Evolutionary conservation across 1,140 invertebrate genomes (phyloP).

Genomic region (Coenobita brevimanus): DNA sequence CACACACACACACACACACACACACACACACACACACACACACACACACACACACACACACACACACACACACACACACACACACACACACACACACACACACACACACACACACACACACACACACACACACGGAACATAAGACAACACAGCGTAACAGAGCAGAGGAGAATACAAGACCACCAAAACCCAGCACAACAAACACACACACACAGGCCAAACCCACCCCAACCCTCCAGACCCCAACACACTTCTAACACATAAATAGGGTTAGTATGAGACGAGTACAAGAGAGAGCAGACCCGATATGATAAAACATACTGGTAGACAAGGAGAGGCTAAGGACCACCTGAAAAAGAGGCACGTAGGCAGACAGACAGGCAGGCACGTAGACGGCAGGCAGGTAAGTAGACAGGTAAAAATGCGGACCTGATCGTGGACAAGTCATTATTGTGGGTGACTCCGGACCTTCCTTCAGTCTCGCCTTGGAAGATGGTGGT

Average conservation of each 20-base stretch:
- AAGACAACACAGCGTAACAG: too few species aligned
- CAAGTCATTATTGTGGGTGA: neutral
- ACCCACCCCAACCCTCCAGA: too few species aligned
- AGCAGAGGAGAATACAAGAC: neutral
- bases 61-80: conserved; percentile 1
- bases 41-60: conserved; percentile 1
- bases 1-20: neutral
- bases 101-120: neutral
- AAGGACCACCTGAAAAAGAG: too few species aligned
- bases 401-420: neutral
- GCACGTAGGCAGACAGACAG: neutral
- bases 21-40: neutral
- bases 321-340: too few species aligned
- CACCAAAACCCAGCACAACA: neutral
- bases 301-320: too few species aligned
- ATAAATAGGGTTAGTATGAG: too few species aligned
- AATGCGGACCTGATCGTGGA: neutral
- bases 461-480: too few species aligned
- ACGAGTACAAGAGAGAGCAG: too few species aligned
- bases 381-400: neutral
- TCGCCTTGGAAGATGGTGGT: too few species aligned
- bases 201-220: neutral
- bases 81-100: conserved; percentile 1
- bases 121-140: neutral
- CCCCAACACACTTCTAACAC: too few species aligned